Conservation (phyloP, 2,113 vertebrate genomes). For the Nothoprocta perdicaria region DNA sequence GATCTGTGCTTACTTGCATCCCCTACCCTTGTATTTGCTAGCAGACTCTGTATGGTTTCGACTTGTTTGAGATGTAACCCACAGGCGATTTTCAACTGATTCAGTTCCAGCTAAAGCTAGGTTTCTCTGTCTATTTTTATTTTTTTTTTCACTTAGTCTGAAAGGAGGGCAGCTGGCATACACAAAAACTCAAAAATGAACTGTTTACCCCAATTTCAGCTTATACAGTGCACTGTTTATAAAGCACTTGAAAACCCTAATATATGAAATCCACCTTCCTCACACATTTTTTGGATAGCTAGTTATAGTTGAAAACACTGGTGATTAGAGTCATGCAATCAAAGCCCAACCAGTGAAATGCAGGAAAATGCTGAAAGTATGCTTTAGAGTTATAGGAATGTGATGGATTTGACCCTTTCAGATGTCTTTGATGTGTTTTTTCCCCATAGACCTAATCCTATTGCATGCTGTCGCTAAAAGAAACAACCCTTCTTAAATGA, state of each 20-base stretch:
- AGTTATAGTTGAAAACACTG: neutral
- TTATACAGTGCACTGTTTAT: neutral
- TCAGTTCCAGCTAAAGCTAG: neutral
- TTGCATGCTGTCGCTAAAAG: neutral
- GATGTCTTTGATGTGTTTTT: neutral
- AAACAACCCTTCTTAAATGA: neutral
- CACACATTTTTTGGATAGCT: neutral
- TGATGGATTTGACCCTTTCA: neutral
- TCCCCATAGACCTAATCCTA: neutral
- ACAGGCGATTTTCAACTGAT: neutral
- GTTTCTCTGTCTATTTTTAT: neutral
- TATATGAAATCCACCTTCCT: neutral
- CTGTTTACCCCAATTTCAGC: neutral
- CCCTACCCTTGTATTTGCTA: neutral
- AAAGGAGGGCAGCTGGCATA: neutral
- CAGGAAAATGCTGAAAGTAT: neutral
- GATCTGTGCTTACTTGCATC: neutral
- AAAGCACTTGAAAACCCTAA: neutral
- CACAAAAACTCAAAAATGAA: neutral
- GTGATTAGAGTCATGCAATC: accelerated
- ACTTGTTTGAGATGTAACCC: neutral
- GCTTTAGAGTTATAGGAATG: neutral
- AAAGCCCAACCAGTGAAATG: neutral
- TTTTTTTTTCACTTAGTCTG: neutral
- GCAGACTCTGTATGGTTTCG: neutral